These are phyloP conservation scores for Naja naja DNA, from an alignment of 2,113 vertebrate genomes.

Conservation along the genomic window DNA sequence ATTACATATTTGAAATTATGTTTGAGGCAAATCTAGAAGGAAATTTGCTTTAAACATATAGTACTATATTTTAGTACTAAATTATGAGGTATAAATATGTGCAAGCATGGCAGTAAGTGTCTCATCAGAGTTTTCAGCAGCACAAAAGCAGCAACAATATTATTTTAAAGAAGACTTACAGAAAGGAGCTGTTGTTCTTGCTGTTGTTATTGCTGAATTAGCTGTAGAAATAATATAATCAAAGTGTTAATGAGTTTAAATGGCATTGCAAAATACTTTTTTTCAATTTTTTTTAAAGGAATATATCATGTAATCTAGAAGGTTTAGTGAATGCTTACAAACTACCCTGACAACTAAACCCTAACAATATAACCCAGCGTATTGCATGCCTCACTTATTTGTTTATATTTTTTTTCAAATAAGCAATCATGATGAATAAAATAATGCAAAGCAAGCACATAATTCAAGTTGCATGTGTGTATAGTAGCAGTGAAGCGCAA, in stretches of 20 bases:
- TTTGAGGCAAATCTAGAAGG: too few species aligned
- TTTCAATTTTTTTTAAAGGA: neutral
- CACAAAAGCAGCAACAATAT: neutral
- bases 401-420: neutral
- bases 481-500: neutral
- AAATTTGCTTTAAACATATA: too few species aligned
- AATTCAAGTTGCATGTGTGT: neutral
- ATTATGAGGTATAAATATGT: neutral
- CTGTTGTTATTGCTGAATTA: neutral
- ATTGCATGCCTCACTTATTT: neutral
- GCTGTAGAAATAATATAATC: neutral
- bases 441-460: neutral
- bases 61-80: neutral
- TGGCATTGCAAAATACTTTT: neutral
- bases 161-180: neutral
- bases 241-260: neutral
- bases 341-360: neutral
- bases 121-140: neutral
- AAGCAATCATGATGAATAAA: neutral
- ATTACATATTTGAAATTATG: neutral
- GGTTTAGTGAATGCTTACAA: neutral
- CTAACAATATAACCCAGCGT: neutral
- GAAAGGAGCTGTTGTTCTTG: neutral
- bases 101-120: neutral
- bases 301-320: neutral